These are phyloP conservation scores for Epinephelus fuscoguttatus DNA, from an alignment of 2,113 vertebrate genomes.

Conservation along the genomic window DNA sequence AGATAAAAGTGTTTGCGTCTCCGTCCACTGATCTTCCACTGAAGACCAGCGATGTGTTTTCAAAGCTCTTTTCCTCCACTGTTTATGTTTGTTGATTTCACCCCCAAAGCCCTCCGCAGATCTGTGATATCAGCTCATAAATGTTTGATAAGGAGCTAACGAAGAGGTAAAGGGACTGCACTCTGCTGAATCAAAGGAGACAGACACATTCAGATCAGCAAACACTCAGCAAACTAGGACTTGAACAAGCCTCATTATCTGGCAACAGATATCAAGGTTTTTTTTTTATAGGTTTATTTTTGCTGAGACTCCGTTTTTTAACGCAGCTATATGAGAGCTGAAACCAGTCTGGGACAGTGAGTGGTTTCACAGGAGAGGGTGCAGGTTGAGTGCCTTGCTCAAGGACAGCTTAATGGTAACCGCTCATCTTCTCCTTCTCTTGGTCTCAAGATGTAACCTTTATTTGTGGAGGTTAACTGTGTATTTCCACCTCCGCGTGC, in stretches of 20 bases:
- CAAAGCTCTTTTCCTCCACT: conserved; percentile 55
- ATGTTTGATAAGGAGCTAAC: conserved; percentile 80
- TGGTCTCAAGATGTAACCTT: conserved; percentile 24
- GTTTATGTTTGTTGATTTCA: conserved; percentile 79
- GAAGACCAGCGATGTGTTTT: conserved; percentile 53
- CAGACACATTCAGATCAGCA: conserved; percentile 65
- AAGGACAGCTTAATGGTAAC: neutral
- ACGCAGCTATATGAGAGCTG: neutral
- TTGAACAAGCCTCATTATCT: conserved; percentile 63
- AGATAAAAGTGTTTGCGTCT: conserved; percentile 46
- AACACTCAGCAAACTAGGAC: conserved; percentile 61
- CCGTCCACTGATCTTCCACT: conserved; percentile 27
- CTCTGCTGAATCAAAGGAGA: conserved; percentile 67
- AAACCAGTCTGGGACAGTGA: neutral
- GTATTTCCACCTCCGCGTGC: conserved; percentile 12
- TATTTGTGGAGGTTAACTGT: neutral
- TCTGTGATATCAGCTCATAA: conserved; percentile 75
- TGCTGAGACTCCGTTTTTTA: neutral
- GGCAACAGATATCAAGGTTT: neutral
- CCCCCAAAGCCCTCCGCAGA: conserved; percentile 67
- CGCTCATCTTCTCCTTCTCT: neutral
- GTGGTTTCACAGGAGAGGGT: neutral
- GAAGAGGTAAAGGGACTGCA: conserved; percentile 74
- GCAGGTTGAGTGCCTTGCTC: conserved; percentile 9
- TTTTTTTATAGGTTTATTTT: neutral